Evolutionary conservation across 2,113 vertebrate species (phyloP).

Genomic region (Gymnobelideus leadbeateri): DNA sequence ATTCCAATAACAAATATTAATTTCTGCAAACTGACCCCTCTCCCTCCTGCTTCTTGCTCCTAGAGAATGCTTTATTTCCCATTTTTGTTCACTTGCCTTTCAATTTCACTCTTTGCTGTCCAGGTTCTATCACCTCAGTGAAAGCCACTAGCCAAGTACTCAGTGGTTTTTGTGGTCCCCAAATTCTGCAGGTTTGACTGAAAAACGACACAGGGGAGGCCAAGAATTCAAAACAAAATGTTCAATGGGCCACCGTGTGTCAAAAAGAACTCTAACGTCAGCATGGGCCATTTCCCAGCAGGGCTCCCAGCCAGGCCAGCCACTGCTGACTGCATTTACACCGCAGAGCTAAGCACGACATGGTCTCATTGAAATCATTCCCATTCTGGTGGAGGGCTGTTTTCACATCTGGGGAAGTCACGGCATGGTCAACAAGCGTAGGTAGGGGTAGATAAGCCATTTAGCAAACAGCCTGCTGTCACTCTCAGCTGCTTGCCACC

Average conservation of each 20-base stretch:
- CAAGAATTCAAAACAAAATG: constrained; percentile 58
- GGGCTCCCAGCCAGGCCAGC: constrained; percentile 48
- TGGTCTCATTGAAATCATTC: constrained; percentile 12
- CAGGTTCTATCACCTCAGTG: not conserved
- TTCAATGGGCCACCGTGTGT: constrained; percentile 51
- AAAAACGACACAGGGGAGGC: constrained; percentile 75
- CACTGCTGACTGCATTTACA: not conserved
- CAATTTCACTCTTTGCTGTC: not conserved
- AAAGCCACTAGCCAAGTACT: constrained; percentile 64
- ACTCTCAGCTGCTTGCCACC: not conserved
- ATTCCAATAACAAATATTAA: constrained; percentile 3
- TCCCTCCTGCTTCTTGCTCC: not conserved
- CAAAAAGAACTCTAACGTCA: constrained; percentile 69
- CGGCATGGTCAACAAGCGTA: not conserved
- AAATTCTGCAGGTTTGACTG: constrained; percentile 70
- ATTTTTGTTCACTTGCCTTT: not conserved
- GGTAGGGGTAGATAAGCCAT: not conserved
- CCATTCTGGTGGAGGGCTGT: not conserved
- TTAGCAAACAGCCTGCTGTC: not conserved
- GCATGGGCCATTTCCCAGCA: not conserved
- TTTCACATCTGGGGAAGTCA: not conserved
- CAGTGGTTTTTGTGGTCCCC: constrained; percentile 66
- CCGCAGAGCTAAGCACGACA: constrained; percentile 36
- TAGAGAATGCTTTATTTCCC: not conserved
- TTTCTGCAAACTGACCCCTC: not conserved